Evolutionary conservation across 1,140 invertebrate genomes (phyloP).

Genomic region (Kradibia gibbosae): DNA sequence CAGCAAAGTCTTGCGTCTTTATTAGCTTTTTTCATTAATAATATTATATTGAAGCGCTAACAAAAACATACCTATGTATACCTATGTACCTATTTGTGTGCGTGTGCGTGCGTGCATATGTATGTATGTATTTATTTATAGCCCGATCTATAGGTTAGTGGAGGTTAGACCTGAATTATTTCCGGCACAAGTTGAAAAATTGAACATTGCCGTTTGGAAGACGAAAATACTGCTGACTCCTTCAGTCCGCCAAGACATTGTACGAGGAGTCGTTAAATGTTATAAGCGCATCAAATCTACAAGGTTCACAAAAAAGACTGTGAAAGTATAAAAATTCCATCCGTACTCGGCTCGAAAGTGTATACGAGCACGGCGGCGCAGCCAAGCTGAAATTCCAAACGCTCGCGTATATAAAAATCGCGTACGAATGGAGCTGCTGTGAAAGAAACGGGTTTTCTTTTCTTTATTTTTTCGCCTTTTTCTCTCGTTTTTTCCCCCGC

Average conservation of each 20-base stretch:
- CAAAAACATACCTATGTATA: too few species aligned
- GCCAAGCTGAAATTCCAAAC: not conserved
- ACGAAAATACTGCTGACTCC: not conserved
- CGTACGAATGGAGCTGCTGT: not conserved
- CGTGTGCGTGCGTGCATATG: too few species aligned
- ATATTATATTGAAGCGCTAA: too few species aligned
- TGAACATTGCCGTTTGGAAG: not conserved
- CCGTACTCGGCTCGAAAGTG: too few species aligned
- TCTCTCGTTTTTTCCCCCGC: too few species aligned
- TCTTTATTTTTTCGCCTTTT: too few species aligned
- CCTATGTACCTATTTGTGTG: too few species aligned
- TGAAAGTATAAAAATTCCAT: not conserved
- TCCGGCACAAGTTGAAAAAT: not conserved
- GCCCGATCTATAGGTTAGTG: too few species aligned
- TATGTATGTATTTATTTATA: too few species aligned
- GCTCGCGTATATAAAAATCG: conserved; percentile 4
- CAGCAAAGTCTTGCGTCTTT: too few species aligned
- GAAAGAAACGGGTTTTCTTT: conserved; percentile 19
- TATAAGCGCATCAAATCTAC: not conserved
- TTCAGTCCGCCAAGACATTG: not conserved
- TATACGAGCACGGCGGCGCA: not conserved
- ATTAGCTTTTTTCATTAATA: too few species aligned
- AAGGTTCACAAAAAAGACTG: not conserved
- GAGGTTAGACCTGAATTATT: too few species aligned
- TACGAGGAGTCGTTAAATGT: not conserved